Evolutionary conservation across 2,113 vertebrate species (phyloP).

Genomic region (Argyrosomus japonicus): DNA sequence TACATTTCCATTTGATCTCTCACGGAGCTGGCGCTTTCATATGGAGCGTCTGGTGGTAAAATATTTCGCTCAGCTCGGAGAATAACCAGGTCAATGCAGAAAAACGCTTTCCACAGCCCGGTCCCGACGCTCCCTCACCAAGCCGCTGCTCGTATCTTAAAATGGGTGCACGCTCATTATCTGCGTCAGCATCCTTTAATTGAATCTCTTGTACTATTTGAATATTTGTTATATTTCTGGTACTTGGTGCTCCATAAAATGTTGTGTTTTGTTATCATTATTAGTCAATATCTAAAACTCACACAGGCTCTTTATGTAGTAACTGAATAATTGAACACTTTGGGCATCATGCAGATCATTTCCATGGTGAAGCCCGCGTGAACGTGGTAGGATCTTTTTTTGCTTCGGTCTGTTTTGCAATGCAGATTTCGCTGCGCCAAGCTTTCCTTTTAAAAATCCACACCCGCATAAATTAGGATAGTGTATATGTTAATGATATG

Average conservation of each 20-base stretch:
- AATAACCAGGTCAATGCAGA: constrained; percentile 9
- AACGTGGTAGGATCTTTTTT: constrained; percentile 10
- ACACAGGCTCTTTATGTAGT: neutral
- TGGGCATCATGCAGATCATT: neutral
- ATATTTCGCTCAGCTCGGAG: neutral
- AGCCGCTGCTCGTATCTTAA: neutral
- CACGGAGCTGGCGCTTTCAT: constrained; percentile 5
- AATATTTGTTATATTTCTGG: neutral
- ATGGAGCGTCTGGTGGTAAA: constrained; percentile 9
- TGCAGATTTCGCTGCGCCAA: constrained; percentile 49
- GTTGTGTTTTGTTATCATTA: neutral
- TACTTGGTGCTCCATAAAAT: neutral
- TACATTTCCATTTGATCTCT: constrained; percentile 50
- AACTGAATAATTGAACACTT: neutral
- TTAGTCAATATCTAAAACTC: neutral
- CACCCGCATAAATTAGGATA: constrained; percentile 34
- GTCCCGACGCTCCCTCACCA: neutral
- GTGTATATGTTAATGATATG: constrained; percentile 54
- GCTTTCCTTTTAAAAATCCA: constrained; percentile 9
- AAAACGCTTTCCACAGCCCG: neutral
- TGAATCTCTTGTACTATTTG: neutral
- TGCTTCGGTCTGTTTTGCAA: constrained; percentile 54
- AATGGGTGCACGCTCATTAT: neutral
- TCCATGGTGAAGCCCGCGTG: constrained; percentile 11
- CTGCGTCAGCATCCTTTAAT: neutral